A percentile compares a stretch with the other conserved stretches of the same genome.
phyloP scores from a whole-genome alignment of 2,797 vertebrate species.

The Propithecus perrieri region DNA sequence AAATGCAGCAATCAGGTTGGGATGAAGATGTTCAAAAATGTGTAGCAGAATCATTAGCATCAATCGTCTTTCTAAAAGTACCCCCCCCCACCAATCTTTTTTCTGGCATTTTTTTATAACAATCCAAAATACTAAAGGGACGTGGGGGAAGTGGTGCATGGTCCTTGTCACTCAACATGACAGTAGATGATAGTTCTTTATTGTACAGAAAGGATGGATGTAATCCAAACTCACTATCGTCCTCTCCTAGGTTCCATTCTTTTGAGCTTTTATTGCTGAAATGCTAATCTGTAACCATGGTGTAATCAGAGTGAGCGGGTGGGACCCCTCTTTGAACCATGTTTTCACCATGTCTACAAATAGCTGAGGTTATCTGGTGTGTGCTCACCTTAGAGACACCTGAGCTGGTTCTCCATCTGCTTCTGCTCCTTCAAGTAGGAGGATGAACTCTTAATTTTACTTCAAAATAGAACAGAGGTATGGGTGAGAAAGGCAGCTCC shows the following conservation, averaged over 20 bases:
- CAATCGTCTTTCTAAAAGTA: neutral
- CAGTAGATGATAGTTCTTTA: neutral
- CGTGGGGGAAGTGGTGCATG: neutral
- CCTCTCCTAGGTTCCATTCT: neutral
- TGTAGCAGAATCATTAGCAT: conserved; percentile 2
- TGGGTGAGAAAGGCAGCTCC: neutral
- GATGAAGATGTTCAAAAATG: conserved; percentile 22
- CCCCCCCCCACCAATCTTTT: neutral
- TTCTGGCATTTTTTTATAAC: neutral
- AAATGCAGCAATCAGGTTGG: neutral
- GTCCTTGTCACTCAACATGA: neutral
- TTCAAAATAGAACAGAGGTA: conserved; percentile 47
- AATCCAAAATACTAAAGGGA: neutral
- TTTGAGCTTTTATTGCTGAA: neutral
- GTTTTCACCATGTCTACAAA: conserved; percentile 56
- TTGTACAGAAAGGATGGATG: conserved; percentile 27
- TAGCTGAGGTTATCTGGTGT: conserved; percentile 61
- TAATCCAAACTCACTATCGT: neutral
- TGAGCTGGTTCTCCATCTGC: conserved; percentile 51
- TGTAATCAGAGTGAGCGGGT: conserved; percentile 24
- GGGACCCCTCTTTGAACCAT: conserved; percentile 20
- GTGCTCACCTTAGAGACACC: conserved; percentile 67
- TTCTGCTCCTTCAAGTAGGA: conserved; percentile 64
- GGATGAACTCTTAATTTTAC: conserved; percentile 61
- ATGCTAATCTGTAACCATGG: neutral